phyloP scores from a whole-genome alignment of 1,140 invertebrate genomes.

The Procambarus virginalis region DNA sequence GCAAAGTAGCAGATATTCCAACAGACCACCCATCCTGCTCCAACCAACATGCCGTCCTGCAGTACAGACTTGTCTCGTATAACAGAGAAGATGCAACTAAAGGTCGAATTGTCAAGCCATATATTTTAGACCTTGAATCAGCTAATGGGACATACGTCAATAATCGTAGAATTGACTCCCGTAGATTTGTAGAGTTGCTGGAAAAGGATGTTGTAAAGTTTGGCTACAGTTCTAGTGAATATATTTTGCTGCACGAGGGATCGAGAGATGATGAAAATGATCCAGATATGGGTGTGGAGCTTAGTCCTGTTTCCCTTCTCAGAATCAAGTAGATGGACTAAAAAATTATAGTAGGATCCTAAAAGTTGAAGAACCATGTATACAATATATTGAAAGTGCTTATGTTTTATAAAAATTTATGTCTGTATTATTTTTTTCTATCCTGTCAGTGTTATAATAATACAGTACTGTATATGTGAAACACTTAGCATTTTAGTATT shows the following conservation, averaged over 20 bases:
- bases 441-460: not conserved
- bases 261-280: constrained; percentile 78
- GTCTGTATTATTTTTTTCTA: not conserved
- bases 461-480: not conserved
- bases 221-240: constrained; percentile 97
- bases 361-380: not conserved
- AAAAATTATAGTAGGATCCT: not conserved
- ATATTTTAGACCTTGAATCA: constrained; percentile 97
- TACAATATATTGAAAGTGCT: not conserved
- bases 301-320: constrained; percentile 61
- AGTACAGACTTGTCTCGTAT: constrained; percentile 83
- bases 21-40: constrained; percentile 99
- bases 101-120: constrained; percentile 84
- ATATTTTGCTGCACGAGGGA: constrained; percentile 95
- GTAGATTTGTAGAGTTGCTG: constrained; percentile 92
- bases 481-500: not conserved
- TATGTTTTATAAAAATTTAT: not conserved
- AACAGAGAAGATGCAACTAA: constrained; percentile 52
- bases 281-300: constrained; percentile 68
- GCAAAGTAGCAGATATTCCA: constrained; percentile 95
- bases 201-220: constrained; percentile 99
- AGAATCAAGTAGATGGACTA: constrained; percentile 22
- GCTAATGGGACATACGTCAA: constrained; percentile 99
- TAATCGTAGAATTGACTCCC: constrained; percentile 92
- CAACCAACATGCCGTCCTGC: constrained; percentile 98